phyloP scores from a whole-genome alignment of 2,797 vertebrate species.

The Hypotaenidia philippensis region DNA sequence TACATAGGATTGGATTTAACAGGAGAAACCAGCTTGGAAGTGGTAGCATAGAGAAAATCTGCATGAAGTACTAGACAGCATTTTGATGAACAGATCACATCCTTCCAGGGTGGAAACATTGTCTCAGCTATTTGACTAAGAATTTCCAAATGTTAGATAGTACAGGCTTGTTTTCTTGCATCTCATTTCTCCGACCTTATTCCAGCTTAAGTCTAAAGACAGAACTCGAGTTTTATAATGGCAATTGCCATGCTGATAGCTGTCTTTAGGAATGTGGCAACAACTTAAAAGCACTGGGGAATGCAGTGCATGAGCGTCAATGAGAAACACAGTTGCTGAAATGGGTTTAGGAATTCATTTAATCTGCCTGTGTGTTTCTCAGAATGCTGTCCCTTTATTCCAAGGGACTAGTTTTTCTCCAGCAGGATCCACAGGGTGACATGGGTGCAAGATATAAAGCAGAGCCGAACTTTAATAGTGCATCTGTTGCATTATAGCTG shows the following conservation, averaged over 20 bases:
- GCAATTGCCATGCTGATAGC: conserved; percentile 18
- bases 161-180: neutral
- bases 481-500: neutral
- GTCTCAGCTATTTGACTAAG: conserved; percentile 51
- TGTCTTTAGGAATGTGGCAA: conserved; percentile 28
- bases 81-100: conserved; percentile 7
- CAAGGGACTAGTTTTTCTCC: neutral
- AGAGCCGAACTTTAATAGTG: neutral
- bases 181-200: conserved; percentile 9
- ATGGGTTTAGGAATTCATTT: neutral
- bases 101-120: neutral
- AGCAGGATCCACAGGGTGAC: neutral
- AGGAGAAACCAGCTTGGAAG: conserved; percentile 1
- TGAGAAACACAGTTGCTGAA: conserved; percentile 1
- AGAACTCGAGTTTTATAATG: neutral
- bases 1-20: neutral
- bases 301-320: neutral
- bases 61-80: neutral
- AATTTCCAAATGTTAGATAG: conserved; percentile 48
- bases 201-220: neutral
- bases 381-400: neutral
- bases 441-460: neutral
- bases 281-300: neutral
- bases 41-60: neutral
- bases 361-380: neutral